phyloP scores from a whole-genome alignment of 2,797 vertebrate species.

The Coregonus suidteri region DNA sequence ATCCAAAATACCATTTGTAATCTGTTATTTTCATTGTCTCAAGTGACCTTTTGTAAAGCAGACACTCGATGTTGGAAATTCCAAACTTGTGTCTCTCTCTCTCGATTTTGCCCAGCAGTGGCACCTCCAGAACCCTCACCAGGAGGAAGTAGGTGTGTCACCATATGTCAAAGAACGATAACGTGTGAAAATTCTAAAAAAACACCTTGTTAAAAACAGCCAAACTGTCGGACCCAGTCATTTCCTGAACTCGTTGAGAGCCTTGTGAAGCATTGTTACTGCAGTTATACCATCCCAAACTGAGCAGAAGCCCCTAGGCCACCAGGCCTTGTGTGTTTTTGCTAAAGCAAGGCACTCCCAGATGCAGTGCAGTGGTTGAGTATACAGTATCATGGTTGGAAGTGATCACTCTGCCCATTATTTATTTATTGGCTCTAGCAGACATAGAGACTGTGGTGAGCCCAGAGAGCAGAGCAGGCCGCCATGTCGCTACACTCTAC shows the following conservation, averaged over 20 bases:
- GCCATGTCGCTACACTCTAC: slow-evolving; percentile 51
- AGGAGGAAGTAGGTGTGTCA: not conserved
- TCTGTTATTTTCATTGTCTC: no score
- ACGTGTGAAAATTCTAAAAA: slow-evolving; percentile 13
- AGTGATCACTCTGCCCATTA: slow-evolving; percentile 74
- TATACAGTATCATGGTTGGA: slow-evolving; percentile 68
- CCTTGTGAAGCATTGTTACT: not conserved
- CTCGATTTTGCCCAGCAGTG: no score
- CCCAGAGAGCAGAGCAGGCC: slow-evolving; percentile 60
- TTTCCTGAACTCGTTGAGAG: not conserved
- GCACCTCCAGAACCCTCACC: no score
- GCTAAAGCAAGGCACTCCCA: slow-evolving; percentile 63
- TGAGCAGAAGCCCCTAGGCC: not conserved
- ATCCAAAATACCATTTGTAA: no score
- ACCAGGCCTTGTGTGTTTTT: slow-evolving; percentile 16
- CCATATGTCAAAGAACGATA: not conserved
- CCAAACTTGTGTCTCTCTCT: no score
- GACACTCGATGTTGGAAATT: no score
- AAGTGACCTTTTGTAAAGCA: no score
- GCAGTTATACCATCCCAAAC: not conserved
- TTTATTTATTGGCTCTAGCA: slow-evolving; percentile 78
- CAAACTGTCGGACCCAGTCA: not conserved
- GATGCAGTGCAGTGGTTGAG: slow-evolving; percentile 68
- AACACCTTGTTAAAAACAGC: slow-evolving; percentile 9
- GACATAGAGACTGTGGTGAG: slow-evolving; percentile 75